phyloP scores from a whole-genome alignment of 1,140 invertebrate genomes.

The Hyposmocoma kahamanoa region DNA sequence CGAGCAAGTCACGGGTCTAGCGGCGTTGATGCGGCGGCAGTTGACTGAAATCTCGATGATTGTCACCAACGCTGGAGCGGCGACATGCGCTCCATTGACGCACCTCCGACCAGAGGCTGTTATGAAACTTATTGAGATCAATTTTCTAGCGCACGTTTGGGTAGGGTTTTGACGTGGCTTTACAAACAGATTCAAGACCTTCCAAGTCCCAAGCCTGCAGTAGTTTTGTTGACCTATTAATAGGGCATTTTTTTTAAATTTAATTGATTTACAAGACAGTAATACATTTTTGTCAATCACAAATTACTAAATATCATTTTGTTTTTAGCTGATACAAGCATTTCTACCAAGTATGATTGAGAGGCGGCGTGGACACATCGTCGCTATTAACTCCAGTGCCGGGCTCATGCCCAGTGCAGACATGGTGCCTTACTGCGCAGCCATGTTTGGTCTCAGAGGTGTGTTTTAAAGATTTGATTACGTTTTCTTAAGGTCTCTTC shows the following conservation, averaged over 20 bases:
- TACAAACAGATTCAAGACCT: too few relatives aligned
- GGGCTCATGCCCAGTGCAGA: constrained; percentile 82
- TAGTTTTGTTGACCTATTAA: too few relatives aligned
- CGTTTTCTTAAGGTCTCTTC: too few relatives aligned
- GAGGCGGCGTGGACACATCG: constrained; percentile 83
- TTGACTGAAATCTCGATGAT: constrained; percentile 77
- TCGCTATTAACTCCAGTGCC: constrained; percentile 86
- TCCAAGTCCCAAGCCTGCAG: too few relatives aligned
- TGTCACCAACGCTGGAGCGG: constrained; percentile 45
- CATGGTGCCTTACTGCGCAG: constrained; percentile 85
- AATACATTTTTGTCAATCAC: too few relatives aligned
- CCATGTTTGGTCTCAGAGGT: constrained; percentile 87
- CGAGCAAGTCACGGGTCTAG: constrained; percentile 70
- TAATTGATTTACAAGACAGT: too few relatives aligned
- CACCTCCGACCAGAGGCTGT: constrained; percentile 74
- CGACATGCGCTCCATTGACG: constrained; percentile 58
- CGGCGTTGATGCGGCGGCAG: constrained; percentile 67
- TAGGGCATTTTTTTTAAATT: too few relatives aligned
- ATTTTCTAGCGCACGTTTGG: constrained; percentile 82
- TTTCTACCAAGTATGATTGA: constrained; percentile 87
- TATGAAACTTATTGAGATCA: constrained; percentile 77
- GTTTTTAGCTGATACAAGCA: constrained; percentile 73
- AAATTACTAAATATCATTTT: too few relatives aligned
- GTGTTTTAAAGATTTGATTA: too few relatives aligned
- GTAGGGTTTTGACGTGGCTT: too few relatives aligned